A percentile compares a stretch with the other conserved stretches of the same genome.
These are phyloP conservation scores for Ophion ventricosus DNA, from an alignment of 2,888 invertebrate species.

Conservation along the genomic window DNA sequence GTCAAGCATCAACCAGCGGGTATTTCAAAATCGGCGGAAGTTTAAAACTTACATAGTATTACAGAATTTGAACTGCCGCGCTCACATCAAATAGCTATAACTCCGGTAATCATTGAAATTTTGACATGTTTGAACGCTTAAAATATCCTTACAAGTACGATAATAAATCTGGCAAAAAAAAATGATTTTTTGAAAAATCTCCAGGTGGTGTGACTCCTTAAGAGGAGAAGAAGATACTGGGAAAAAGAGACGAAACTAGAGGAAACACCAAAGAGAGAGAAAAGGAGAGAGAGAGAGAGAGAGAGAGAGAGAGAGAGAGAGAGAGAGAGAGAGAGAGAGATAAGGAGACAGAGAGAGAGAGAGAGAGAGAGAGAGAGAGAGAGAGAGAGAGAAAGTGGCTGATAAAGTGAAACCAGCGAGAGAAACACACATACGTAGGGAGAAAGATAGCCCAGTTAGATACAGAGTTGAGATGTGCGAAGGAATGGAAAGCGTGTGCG, in stretches of 20 bases:
- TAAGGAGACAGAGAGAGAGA: background rate
- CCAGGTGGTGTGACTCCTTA: no score
- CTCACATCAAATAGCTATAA: no score
- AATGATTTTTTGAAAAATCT: no score
- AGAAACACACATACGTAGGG: conserved; percentile 23
- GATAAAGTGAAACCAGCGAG: background rate
- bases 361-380: background rate
- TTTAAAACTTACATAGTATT: no score
- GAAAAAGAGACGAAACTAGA: background rate
- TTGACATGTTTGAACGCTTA: no score
- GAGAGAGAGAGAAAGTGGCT: background rate
- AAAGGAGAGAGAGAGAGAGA: background rate
- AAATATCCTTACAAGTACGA: no score
- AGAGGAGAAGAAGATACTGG: background rate
- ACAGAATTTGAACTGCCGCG: no score
- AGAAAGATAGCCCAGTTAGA: conserved; percentile 31
- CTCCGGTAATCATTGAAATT: no score
- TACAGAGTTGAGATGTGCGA: conserved; percentile 23
- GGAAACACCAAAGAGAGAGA: no score
- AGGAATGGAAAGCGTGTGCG: conserved; percentile 50
- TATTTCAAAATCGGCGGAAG: no score
- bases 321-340: background rate
- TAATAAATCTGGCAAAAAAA: no score
- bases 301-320: background rate
- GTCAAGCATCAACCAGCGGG: no score